Percentiles rank a stretch among this genome's conserved stretches.
These are phyloP conservation scores for Tapera naevia DNA, from an alignment of 2,797 vertebrate species.

Conservation along the genomic window DNA sequence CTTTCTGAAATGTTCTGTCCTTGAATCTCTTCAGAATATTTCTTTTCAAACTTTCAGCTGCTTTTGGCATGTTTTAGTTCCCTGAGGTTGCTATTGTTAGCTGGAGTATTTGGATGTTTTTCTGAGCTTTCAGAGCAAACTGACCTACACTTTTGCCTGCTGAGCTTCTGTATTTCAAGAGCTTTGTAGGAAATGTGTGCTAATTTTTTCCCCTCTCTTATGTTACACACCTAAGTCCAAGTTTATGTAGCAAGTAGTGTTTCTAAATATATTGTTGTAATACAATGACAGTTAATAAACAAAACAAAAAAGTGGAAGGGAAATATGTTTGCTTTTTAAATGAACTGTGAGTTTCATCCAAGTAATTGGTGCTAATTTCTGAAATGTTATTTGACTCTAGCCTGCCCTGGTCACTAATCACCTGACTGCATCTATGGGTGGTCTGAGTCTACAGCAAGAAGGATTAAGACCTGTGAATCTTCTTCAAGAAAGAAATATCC, in stretches of 20 bases:
- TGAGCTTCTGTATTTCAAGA: background rate
- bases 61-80: background rate
- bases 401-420: constrained; percentile 80
- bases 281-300: background rate
- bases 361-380: background rate
- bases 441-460: constrained; percentile 89
- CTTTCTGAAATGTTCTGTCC: background rate
- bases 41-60: background rate
- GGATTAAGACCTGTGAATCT: constrained; percentile 90
- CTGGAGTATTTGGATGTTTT: background rate
- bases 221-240: background rate
- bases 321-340: background rate
- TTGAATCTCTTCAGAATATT: background rate
- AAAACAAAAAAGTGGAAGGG: background rate
- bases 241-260: background rate
- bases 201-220: background rate
- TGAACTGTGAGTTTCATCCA: background rate
- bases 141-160: background rate
- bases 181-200: background rate
- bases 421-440: constrained; percentile 84
- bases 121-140: background rate
- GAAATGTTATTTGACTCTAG: constrained; percentile 61
- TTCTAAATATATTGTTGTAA: background rate
- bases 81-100: background rate
- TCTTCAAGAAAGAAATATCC: constrained; percentile 94